Percentiles rank a stretch among this genome's conserved stretches.
These are phyloP conservation scores for Dinocampus coccinellae DNA, from an alignment of 2,888 invertebrate genomes.

Conservation along the genomic window DNA sequence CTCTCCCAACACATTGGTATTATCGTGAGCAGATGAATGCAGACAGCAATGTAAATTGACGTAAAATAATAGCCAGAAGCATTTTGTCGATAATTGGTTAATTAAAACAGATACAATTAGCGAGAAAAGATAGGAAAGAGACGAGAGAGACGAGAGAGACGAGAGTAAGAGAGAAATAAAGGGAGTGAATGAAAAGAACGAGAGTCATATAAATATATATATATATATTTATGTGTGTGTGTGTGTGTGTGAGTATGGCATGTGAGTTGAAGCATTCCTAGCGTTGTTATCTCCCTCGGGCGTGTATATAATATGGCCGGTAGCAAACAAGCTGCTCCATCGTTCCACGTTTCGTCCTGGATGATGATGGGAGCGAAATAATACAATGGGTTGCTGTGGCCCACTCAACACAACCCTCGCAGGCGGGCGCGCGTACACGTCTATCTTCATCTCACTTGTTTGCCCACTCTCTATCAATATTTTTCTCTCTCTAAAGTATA, in stretches of 20 bases:
- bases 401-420: conserved; percentile 35
- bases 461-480: conserved; percentile 42
- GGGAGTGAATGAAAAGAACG: too few relatives aligned
- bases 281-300: conserved; percentile 50
- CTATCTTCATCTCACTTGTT: conserved; percentile 30
- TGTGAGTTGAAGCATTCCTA: conserved; percentile 46
- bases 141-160: conserved; percentile 10
- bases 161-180: conserved; percentile 20
- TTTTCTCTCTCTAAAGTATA: too few relatives aligned
- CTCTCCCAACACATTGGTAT: not conserved
- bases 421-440: conserved; percentile 25
- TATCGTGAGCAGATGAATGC: conserved; percentile 7
- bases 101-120: conserved; percentile 46
- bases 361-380: conserved; percentile 53
- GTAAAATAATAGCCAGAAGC: conserved; percentile 22
- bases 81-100: conserved; percentile 41
- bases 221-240: too few relatives aligned
- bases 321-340: conserved; percentile 58
- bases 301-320: conserved; percentile 54
- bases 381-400: conserved; percentile 53
- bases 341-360: conserved; percentile 51
- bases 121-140: conserved; percentile 15
- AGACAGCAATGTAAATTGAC: conserved; percentile 15
- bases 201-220: too few relatives aligned
- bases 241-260: conserved; percentile 17